These are phyloP conservation scores for Calypte anna DNA, from an alignment of 2,113 vertebrate species.

Conservation along the genomic window DNA sequence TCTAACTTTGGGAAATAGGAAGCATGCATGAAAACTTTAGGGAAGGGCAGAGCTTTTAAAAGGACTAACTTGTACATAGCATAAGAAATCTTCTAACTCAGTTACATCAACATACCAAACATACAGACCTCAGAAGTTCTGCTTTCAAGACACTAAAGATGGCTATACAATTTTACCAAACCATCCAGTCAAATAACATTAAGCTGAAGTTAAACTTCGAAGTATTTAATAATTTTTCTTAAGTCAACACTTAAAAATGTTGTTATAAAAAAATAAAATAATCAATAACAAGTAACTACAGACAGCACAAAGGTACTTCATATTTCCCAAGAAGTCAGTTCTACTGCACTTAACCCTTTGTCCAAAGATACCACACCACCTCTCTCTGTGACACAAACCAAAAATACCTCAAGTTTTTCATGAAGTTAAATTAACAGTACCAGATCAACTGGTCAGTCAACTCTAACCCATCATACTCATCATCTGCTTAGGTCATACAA, in stretches of 20 bases:
- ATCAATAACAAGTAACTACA: neutral
- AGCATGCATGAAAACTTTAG: neutral
- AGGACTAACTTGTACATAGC: neutral
- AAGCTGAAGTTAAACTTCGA: neutral
- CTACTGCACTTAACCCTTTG: neutral
- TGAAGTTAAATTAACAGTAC: neutral
- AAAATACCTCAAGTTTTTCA: neutral
- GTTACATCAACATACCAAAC: neutral
- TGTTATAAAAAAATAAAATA: neutral
- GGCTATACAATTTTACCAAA: neutral
- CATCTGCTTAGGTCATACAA: neutral
- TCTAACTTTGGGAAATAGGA: neutral
- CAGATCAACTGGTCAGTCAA: neutral
- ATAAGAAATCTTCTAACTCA: neutral
- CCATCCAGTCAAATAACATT: neutral
- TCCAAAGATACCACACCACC: neutral
- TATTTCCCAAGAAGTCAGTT: neutral
- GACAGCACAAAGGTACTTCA: neutral
- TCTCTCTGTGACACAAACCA: neutral
- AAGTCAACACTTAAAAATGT: neutral
- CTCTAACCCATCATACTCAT: neutral
- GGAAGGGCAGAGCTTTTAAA: neutral
- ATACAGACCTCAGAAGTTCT: neutral
- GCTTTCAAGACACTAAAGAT: neutral
- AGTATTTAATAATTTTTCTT: neutral